Percentiles rank a stretch among this genome's conserved stretches.
phyloP scores from a whole-genome alignment of 1,140 invertebrate genomes.

The Ips typographus region DNA sequence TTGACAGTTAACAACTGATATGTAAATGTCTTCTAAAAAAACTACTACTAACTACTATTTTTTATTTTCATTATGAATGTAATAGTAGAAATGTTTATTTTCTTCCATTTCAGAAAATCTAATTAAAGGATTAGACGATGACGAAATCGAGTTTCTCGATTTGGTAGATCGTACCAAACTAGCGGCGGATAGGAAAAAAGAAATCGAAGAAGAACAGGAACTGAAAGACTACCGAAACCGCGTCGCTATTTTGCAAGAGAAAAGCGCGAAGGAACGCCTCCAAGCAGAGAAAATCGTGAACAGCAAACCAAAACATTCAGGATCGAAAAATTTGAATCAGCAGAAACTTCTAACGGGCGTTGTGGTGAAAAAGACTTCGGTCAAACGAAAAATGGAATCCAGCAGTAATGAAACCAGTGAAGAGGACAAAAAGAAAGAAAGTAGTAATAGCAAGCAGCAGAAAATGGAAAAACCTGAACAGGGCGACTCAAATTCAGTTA shows the following conservation, averaged over 20 bases:
- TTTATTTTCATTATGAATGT: too few species aligned
- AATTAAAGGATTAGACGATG: constrained; percentile 91
- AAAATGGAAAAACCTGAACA: not conserved
- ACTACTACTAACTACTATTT: too few species aligned
- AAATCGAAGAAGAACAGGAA: constrained; percentile 77
- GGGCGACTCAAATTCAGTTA: too few species aligned
- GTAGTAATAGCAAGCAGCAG: constrained; percentile 31
- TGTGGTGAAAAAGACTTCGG: constrained; percentile 58
- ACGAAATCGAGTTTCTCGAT: constrained; percentile 92
- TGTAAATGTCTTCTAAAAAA: too few species aligned
- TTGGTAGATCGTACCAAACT: constrained; percentile 83
- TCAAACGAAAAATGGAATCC: constrained; percentile 61
- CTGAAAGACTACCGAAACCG: constrained; percentile 79
- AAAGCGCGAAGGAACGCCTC: constrained; percentile 66
- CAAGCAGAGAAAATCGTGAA: constrained; percentile 56
- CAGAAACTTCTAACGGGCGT: constrained; percentile 60
- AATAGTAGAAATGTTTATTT: too few species aligned
- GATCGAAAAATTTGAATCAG: constrained; percentile 53
- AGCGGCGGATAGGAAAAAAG: constrained; percentile 77
- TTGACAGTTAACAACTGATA: too few species aligned
- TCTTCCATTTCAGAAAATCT: constrained; percentile 75
- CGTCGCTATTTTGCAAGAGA: constrained; percentile 77
- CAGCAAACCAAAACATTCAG: constrained; percentile 41
- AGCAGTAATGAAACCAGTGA: constrained; percentile 38
- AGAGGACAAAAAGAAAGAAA: constrained; percentile 25